Base-by-base conservation (phyloP, 2,113 vertebrate species). In the Chrysemys picta region DNA sequence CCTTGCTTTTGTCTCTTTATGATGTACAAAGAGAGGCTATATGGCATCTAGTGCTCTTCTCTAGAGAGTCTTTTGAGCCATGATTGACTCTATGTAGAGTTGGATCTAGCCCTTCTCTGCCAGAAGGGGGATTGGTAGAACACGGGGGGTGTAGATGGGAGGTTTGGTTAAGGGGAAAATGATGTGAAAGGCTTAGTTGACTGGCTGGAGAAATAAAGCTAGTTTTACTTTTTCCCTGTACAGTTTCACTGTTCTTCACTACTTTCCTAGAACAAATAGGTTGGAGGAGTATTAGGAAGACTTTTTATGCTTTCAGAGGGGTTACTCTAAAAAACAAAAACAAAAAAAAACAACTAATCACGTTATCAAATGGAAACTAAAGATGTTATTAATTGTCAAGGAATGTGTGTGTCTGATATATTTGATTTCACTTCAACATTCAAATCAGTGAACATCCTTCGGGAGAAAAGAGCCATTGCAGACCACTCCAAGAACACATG, bases 401-500 rank as follows among this genome's bases (percentile, higher is more conserved):
- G 91, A n/a, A 21, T 57, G 59, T 78, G 89, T 88, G 85, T 62
- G 65, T 45, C 95, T 91, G 85, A 49, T 88, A 82, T 88, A 31
- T 96, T 94, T 96, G 94, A 89, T 97, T 91, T 85, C 95, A 90
- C 91, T 83, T 97, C 38, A 95, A 97, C 85, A 57, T 84, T 98
- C 87, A 57, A 87, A 42, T 87, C 95, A 98, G 98, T 87, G 94
- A 85, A 89, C 94, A 89, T 96, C 57, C 98, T 94, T 91, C 98
- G 99, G 91, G 98, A 98, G 95, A 99, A 98, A 97, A 98, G 98
- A 94, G 50, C 97, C 0, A 3, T 76, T 10, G 97, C 98, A 3
- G 97, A 99, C 85, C 99, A 97, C 78, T 97, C 97, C 94, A 99
- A 98, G 97, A 99, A 99, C 93, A 99, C 99, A 0, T 99, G 99